Base-by-base conservation (phyloP, 2,113 vertebrate species). In the Pseudois nayaur region DNA sequence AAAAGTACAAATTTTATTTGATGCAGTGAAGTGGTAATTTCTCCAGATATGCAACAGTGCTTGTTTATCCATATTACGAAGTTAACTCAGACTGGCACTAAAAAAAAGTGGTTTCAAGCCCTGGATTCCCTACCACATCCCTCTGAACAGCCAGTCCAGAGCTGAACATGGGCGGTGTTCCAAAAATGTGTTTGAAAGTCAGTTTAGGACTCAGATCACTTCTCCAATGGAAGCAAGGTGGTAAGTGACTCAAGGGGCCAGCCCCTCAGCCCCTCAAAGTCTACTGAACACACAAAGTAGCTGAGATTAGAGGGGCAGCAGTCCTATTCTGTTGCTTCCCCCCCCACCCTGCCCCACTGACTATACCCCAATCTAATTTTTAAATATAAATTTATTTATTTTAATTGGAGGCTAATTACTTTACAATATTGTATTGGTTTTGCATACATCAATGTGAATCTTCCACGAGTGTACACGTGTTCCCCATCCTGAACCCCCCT, bases 121-220 rank as follows among this genome's bases (percentile, higher is more conserved):
- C 40, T 36, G 62, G 83, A 48, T 91, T 6, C 10, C 16, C 3
- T 3, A 5, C 55, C 57, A 19, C 4, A 14, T 45, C 40, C 60
- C 67, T 78, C 40, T 12, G 15, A 79, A 16, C 33, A 74, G 84
- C 25, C 78, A 8, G 76, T 85, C n/a, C 82, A 19, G 10, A 21
- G 33, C 19, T 45, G 25, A 67, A 33, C 1, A 17, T 29, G 79
- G 83, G 15, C 64, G 31, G 1, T 29, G 7, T 36, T 92, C 97
- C 95, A 50, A 87, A 94, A 89, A 40, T 5, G n/a, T n/a, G 23
- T 81, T 40, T 78, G 76, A 71, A 92, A 94, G 59, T 95, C 50
- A 31, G 27, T 21, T 78, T 57, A 76, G 36, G 14, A 78, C 6
- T 67, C 90, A 67, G 55, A 29, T 52, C 48, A 25, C 25, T 85